Evolutionary conservation across 1,140 invertebrate genomes (phyloP).

Genomic region (Chymomyza costata): DNA sequence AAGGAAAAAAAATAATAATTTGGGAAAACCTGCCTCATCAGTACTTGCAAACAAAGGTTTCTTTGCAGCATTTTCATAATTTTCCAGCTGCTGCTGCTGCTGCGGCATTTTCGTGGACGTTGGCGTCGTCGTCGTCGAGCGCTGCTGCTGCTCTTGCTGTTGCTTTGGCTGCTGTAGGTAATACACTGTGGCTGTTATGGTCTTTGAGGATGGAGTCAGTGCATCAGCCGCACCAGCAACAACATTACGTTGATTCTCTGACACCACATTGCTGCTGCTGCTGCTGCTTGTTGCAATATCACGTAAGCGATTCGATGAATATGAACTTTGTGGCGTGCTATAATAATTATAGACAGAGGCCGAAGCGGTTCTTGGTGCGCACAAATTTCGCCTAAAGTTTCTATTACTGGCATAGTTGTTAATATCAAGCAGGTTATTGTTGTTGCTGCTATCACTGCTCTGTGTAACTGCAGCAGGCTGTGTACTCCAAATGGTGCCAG

Average conservation of each 20-base stretch:
- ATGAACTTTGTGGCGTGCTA: slow-evolving; percentile 57
- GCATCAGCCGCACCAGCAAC: slow-evolving; percentile 2
- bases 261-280: neutral
- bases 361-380: slow-evolving; percentile 11
- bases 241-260: slow-evolving; percentile 7
- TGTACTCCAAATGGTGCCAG: slow-evolving; percentile 1
- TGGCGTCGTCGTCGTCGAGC: too few relatives aligned
- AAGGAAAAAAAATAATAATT: slow-evolving; percentile 44
- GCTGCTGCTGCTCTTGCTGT: slow-evolving; percentile 15
- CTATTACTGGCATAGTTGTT: neutral
- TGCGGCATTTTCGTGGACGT: too few relatives aligned
- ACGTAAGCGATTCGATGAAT: slow-evolving; percentile 57
- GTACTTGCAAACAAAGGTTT: slow-evolving; percentile 38
- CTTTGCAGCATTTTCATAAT: slow-evolving; percentile 41
- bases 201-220: slow-evolving; percentile 31
- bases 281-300: slow-evolving; percentile 20
- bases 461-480: slow-evolving; percentile 5
- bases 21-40: slow-evolving; percentile 61
- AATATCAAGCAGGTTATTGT: neutral
- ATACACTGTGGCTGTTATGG: slow-evolving; percentile 56
- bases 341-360: slow-evolving; percentile 44
- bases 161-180: slow-evolving; percentile 52
- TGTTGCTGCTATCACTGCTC: slow-evolving; percentile 5
- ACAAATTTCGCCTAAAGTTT: neutral
- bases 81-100: slow-evolving; percentile 15